Evolutionary conservation across 2,113 vertebrate genomes (phyloP).

Genomic region (Onychostruthus taczanowskii): DNA sequence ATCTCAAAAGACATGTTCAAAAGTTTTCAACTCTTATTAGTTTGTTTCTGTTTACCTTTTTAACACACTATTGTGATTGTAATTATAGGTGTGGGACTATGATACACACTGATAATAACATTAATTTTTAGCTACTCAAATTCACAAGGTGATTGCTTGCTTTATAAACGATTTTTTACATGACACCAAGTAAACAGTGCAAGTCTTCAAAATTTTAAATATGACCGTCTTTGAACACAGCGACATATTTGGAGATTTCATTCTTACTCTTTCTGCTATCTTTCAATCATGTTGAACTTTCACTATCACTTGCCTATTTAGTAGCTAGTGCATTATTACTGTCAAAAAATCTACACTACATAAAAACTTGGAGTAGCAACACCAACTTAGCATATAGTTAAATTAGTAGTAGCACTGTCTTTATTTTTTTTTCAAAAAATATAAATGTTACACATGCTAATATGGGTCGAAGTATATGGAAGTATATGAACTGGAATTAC

Average conservation of each 20-base stretch:
- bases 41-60: not conserved
- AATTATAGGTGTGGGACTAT: not conserved
- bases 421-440: not conserved
- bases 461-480: not conserved
- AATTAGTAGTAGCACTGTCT: not conserved
- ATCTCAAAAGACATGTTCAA: not conserved
- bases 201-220: not conserved
- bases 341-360: not conserved
- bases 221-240: not conserved
- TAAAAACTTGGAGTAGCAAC: slow-evolving; percentile 1
- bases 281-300: not conserved
- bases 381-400: not conserved
- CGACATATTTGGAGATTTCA: not conserved
- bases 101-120: not conserved
- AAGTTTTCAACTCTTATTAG: slow-evolving; percentile 43
- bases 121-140: not conserved
- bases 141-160: not conserved
- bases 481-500: not conserved
- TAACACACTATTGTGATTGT: not conserved
- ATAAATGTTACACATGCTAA: not conserved
- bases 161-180: not conserved
- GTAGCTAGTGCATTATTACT: not conserved
- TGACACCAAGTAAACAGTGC: not conserved
- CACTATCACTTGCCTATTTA: not conserved
- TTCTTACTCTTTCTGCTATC: not conserved